phyloP scores from a whole-genome alignment of 2,113 vertebrate genomes.

The Cyrtonyx montezumae region DNA sequence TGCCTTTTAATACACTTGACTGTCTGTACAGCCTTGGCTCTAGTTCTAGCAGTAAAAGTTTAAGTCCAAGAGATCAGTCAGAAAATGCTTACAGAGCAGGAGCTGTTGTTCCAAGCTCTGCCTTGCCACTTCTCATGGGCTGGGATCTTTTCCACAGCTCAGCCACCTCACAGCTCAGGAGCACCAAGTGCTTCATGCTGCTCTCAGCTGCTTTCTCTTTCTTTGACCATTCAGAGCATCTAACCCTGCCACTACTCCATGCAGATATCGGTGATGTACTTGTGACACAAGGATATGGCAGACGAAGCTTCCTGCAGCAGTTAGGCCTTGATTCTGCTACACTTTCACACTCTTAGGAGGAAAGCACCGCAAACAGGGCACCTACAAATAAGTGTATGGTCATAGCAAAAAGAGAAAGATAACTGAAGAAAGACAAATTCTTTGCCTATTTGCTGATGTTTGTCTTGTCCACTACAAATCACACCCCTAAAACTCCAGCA shows the following conservation, averaged over 20 bases:
- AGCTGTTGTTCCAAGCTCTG: not conserved
- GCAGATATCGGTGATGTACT: not conserved
- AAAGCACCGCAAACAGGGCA: not conserved
- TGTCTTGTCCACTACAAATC: not conserved
- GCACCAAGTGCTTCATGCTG: not conserved
- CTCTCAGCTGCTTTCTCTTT: not conserved
- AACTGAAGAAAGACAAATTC: not conserved
- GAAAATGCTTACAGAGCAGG: not conserved
- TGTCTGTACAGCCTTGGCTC: fast-evolving
- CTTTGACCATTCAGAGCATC: fast-evolving
- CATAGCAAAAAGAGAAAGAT: not conserved
- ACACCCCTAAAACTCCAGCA: not conserved
- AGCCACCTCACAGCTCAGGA: not conserved
- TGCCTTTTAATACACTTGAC: not conserved
- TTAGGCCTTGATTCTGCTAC: not conserved
- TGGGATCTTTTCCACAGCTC: not conserved
- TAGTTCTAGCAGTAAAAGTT: not conserved
- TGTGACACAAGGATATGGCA: not conserved
- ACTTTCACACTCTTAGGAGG: not conserved
- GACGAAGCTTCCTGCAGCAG: not conserved
- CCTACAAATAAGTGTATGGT: not conserved
- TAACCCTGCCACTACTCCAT: not conserved
- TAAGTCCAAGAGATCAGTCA: not conserved
- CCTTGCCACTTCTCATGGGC: not conserved
- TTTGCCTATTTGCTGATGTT: not conserved